phyloP scores from a whole-genome alignment of 2,888 invertebrate species.

The Xestia sexstrigata region DNA sequence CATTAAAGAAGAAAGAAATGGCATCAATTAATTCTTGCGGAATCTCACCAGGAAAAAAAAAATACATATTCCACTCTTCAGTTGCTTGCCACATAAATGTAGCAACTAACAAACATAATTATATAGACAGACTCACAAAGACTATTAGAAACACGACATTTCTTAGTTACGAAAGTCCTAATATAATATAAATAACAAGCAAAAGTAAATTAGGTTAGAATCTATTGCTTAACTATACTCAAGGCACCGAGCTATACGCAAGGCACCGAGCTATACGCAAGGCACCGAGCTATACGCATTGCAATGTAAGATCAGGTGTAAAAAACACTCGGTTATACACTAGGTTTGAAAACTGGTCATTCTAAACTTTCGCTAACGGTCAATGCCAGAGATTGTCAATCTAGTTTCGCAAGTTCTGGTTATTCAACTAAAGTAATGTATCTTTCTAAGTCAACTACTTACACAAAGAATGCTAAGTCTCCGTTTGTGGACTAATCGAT shows the following conservation, averaged over 20 bases:
- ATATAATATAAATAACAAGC: slow-evolving; percentile 50
- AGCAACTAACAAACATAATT: slow-evolving; percentile 32
- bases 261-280: slow-evolving; percentile 34
- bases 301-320: slow-evolving; percentile 36
- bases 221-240: slow-evolving; percentile 42
- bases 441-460: slow-evolving; percentile 22
- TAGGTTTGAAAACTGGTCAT: slow-evolving; percentile 68
- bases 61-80: too few species aligned
- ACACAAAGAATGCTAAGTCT: slow-evolving; percentile 10
- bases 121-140: slow-evolving; percentile 29
- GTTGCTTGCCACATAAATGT: slow-evolving; percentile 6
- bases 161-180: slow-evolving; percentile 42
- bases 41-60: neutral
- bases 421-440: slow-evolving; percentile 26
- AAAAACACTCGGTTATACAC: slow-evolving; percentile 48
- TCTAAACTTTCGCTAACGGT: slow-evolving; percentile 82
- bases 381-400: slow-evolving; percentile 78
- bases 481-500: slow-evolving; percentile 14
- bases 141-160: slow-evolving; percentile 41
- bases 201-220: slow-evolving; percentile 57
- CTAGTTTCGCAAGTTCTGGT: slow-evolving; percentile 68
- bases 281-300: slow-evolving; percentile 28
- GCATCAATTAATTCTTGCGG: neutral
- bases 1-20: neutral
- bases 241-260: slow-evolving; percentile 34